These are phyloP conservation scores for Cheilosia grossa DNA, from an alignment of 2,888 invertebrate genomes.

Conservation along the genomic window DNA sequence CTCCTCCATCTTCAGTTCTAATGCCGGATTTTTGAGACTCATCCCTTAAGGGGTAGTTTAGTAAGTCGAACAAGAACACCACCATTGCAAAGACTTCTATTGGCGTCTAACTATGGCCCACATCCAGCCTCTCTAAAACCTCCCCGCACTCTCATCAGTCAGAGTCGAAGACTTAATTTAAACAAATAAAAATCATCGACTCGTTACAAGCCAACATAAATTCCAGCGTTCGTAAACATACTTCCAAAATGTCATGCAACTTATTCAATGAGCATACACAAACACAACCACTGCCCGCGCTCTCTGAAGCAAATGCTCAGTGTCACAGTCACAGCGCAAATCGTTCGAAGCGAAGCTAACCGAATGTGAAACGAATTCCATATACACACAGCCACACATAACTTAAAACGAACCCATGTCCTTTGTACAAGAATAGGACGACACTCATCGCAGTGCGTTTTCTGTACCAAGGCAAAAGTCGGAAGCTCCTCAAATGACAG, in stretches of 20 bases:
- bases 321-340: slow-evolving; percentile 31
- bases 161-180: slow-evolving; percentile 3
- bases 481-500: slow-evolving; percentile 70
- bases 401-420: not conserved
- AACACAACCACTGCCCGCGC: not conserved
- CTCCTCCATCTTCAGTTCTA: too few species aligned
- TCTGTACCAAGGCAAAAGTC: slow-evolving; percentile 64
- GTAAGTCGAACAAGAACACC: too few species aligned
- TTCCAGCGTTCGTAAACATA: slow-evolving; percentile 17
- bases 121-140: not conserved
- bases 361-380: slow-evolving; percentile 48
- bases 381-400: slow-evolving; percentile 1
- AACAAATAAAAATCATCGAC: slow-evolving; percentile 57
- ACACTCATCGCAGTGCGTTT: slow-evolving; percentile 48
- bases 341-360: slow-evolving; percentile 38
- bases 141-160: not conserved
- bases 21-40: too few species aligned
- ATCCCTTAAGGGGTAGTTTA: too few species aligned
- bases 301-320: not conserved
- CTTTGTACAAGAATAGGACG: slow-evolving; percentile 26
- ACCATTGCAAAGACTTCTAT: too few species aligned
- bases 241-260: slow-evolving; percentile 31
- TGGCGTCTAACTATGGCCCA: too few species aligned
- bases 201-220: slow-evolving; percentile 41
- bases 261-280: slow-evolving; percentile 35